Conservation (phyloP, 1,140 invertebrate species). For the Calephelis nemesis region DNA sequence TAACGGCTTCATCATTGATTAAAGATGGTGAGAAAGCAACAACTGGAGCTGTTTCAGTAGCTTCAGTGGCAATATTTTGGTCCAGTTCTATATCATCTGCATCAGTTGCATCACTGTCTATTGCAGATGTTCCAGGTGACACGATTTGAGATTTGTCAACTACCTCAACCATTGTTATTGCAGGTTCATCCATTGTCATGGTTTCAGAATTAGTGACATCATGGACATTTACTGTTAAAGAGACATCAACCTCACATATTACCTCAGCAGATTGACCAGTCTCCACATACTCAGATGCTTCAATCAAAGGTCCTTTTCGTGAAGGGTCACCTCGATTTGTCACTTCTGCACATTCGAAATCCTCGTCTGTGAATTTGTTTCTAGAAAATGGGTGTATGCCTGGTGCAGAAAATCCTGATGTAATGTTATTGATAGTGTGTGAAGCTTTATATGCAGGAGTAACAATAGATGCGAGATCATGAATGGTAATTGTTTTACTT, state of each 20-base stretch:
- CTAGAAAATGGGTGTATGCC: slow-evolving; percentile 31
- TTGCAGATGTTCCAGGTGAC: not conserved
- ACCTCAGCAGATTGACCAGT: not conserved
- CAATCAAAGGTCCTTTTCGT: not conserved
- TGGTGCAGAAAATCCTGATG: slow-evolving; percentile 25
- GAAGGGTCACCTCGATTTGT: slow-evolving; percentile 22
- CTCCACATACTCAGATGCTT: too few species aligned
- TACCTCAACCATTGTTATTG: too few species aligned
- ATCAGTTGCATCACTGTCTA: slow-evolving; percentile 14
- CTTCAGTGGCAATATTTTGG: not conserved
- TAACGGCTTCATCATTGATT: too few species aligned
- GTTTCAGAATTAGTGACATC: too few species aligned
- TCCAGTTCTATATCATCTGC: slow-evolving; percentile 13
- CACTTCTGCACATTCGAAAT: slow-evolving; percentile 30
- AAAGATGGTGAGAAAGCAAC: too few species aligned
- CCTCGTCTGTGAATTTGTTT: slow-evolving; percentile 28
- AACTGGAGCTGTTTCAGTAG: not conserved
- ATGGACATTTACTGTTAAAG: too few species aligned
- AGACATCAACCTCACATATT: too few species aligned
- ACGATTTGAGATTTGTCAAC: not conserved
- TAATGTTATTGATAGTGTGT: slow-evolving; percentile 22
- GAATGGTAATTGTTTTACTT: slow-evolving; percentile 33
- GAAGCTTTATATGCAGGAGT: slow-evolving; percentile 30
- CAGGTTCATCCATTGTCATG: too few species aligned
- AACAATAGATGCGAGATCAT: slow-evolving; percentile 33